Evolutionary conservation across 1,140 invertebrate species (phyloP), one percentile per base, ranked within the genome.

Genomic region (Magallana angulata): DNA sequence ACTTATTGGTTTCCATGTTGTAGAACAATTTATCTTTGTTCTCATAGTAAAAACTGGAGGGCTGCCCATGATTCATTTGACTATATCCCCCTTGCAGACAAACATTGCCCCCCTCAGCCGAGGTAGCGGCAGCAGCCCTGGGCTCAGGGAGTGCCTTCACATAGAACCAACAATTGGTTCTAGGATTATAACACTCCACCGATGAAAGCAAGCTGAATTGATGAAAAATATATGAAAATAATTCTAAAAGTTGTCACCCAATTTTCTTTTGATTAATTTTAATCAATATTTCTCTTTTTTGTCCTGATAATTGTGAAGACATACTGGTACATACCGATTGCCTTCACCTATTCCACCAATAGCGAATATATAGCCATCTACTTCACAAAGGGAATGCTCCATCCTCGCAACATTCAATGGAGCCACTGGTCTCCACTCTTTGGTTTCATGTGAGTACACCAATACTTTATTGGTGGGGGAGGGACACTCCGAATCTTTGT

Each of bases 11-110:
- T 24, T 24, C 24, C 24, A 24, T 24, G 24, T 24, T 24, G 24
- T 24, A 24, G 24, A 24, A 24, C 24, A 24, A 24, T 24, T 24
- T 24, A 24, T 0, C 24, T 24, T 24, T 24, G 24, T 24, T 24
- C 24, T 24, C 24, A 24, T 24, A 24, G 24, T 24, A 24, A 24
- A 90, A 36, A 7, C 86, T 85, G 9, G 11, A 30, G 24, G 18
- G 48, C 12, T 84, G 68, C 11, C 16, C 87, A 58, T 71, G 84
- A 5, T 59, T 58, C 1, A 60, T 48, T n/a, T 89, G 60, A 11
- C 90, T 89, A 24, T 88, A 87, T 5, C 91, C 91, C 11, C 91
- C 91, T 24, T 85, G 81, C 4, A 89, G 87, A 81, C 83, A 91
- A 9, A 91, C 30, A 16, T 82, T 85, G 5, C 87, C 89, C 12